phyloP scores from a whole-genome alignment of 1,140 invertebrate genomes.

The Catajapyx aquilonaris region DNA sequence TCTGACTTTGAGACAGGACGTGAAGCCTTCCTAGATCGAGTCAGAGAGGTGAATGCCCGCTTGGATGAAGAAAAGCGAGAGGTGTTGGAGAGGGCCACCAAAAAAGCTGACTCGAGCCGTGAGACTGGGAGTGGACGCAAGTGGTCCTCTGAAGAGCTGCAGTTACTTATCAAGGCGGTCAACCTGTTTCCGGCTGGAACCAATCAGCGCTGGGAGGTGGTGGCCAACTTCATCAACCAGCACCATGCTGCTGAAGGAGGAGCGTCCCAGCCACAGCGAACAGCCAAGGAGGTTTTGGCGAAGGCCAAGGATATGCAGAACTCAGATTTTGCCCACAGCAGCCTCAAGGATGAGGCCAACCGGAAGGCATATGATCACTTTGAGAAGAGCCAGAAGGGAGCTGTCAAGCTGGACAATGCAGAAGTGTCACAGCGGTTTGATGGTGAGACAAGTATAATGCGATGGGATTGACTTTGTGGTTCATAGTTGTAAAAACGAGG shows the following conservation, averaged over 20 bases:
- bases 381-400: constrained; percentile 58
- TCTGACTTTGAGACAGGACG: constrained; percentile 27
- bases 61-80: constrained; percentile 50
- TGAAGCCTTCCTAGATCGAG: constrained; percentile 37
- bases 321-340: constrained; percentile 64
- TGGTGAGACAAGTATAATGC: too few relatives aligned
- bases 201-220: constrained; percentile 78
- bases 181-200: constrained; percentile 93
- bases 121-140: constrained; percentile 9
- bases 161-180: constrained; percentile 82
- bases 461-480: too few relatives aligned
- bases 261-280: constrained; percentile 24
- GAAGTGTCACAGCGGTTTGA: constrained; percentile 30
- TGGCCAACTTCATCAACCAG: constrained; percentile 88
- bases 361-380: constrained; percentile 82
- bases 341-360: constrained; percentile 66
- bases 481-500: too few relatives aligned
- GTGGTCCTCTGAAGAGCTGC: constrained; percentile 65
- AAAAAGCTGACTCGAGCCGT: constrained; percentile 17
- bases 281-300: constrained; percentile 76
- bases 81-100: constrained; percentile 25
- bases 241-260: constrained; percentile 33
- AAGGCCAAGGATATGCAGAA: constrained; percentile 90
- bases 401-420: constrained; percentile 29
- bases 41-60: constrained; percentile 45